Base-by-base conservation (phyloP, 2,888 invertebrate genomes). In the Dugesia japonica region DNA sequence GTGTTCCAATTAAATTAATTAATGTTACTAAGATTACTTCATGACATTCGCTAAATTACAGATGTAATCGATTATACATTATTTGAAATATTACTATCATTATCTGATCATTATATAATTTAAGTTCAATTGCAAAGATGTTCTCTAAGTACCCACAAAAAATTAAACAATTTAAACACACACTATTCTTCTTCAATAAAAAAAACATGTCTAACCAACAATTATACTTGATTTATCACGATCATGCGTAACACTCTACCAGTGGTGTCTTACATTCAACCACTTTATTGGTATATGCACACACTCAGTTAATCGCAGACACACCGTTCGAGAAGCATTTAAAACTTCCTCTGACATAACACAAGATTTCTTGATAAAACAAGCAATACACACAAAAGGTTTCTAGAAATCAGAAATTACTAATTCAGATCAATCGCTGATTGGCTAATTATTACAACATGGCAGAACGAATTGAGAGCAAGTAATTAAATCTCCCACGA, bases 271-370 rank as follows among this genome's bases (percentile, higher is more conserved):
- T 13, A 20, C 56, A 56, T 56, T 20, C 20, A 56, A n/a, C n/a
- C 56, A 56, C n/a, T 56, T 56, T 23, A 38, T 13, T 38, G 9
- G 17, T 17, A 38, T 17, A n/a, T n/a, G 23, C 23, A 56, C 56
- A 56, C 56, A 56, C n/a, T 56, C 17, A n/a, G 20, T 9, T 56
- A 56, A 20, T 23, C n/a, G 17, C 56, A 13, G 56, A 56, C 56
- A 56, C 56, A 56, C 56, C n/a, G n/a, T 9, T 56, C 56, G 56
- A 56, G 56, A 56, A 56, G 56, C 56, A 13, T 56, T 56, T 56
- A n/a, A 56, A 56, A 23, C 56, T 56, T 23, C 23, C 56, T 56
- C 56, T 56, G 56, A 56, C 56, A 56, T 56, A 1, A 56, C n/a
- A 56, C 1, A 7, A 56, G 56, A 56, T 56, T 56, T 56, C 56